Evolutionary conservation across 2,797 vertebrate species (phyloP), one percentile per base, ranked within the genome.

Genomic region (Malurus leucopterus): DNA sequence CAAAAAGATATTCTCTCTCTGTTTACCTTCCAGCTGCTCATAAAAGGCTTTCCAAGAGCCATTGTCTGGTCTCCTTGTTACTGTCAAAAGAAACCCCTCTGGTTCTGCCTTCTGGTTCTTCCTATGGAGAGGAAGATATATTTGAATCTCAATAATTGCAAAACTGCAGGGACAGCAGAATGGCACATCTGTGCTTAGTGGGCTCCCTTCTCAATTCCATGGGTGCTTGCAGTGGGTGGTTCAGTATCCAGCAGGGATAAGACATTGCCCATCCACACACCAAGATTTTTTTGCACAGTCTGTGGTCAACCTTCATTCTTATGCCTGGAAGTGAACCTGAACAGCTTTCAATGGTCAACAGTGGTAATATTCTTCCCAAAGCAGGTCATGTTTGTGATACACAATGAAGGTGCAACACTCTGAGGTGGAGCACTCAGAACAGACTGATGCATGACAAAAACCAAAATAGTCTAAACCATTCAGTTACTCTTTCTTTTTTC

Each of bases 141-240:
- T 51, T 44, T 68, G 54, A 57, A 30, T 55, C 19, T 64, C 71
- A 61, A 32, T 23, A 54, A 30, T 44, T 81, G 71, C n/a, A 64
- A 50, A n/a, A 68, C 17, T 51, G 5, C 15, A 68, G 41, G 50
- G 29, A 20, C 36, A 71, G 41, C 23, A 71, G 30, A 41, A 32
- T 19, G 27, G 9, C 5, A 6, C 13, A 41, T 13, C 27, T 68
- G 9, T 29, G 51, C 8, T 43, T 47, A 2, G 5, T 2, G 2
- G 22, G 8, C 32, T 44, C 67, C 58, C 30, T 74, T 70, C 57
- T 49, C 30, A 43, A 2, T 63, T 47, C 41, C 38, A 27, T n/a
- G 21, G 22, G 20, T 47, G 17, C 5, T 34, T 36, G 38, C 24
- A 71, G 4, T 7, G 61, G 17, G 8, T 0, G 0, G 36, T n/a